These are phyloP conservation scores for Gila robusta DNA, from an alignment of 2,797 vertebrate species.

Conservation along the genomic window DNA sequence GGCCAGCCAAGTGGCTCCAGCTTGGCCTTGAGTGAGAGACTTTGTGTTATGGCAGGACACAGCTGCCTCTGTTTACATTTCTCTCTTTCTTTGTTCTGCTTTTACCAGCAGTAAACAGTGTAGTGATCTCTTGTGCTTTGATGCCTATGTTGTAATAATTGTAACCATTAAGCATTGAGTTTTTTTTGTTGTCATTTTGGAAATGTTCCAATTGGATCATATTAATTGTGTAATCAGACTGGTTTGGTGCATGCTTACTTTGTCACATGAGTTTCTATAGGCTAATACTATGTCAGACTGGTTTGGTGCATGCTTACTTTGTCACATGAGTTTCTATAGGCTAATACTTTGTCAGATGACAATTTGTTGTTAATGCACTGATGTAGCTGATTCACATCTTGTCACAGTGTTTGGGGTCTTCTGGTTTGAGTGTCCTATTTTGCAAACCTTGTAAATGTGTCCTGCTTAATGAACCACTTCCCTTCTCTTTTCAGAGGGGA, in stretches of 20 bases:
- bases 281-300: neutral
- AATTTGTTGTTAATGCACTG: neutral
- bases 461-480: conserved; percentile 9
- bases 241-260: neutral
- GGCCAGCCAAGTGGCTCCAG: conserved; percentile 44
- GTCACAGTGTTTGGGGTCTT: neutral
- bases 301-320: neutral
- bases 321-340: neutral
- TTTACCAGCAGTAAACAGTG: conserved; percentile 32
- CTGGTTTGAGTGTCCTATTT: neutral
- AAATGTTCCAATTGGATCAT: neutral
- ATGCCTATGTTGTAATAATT: neutral
- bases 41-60: conserved; percentile 54
- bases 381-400: neutral
- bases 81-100: conserved; percentile 12
- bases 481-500: conserved; percentile 88
- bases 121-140: neutral
- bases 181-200: neutral
- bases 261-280: neutral
- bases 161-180: neutral
- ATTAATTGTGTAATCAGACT: neutral
- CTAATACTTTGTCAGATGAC: neutral
- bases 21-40: conserved; percentile 35
- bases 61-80: conserved; percentile 54
- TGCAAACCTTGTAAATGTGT: neutral